These are phyloP conservation scores for Phalacrocorax carbo DNA, from an alignment of 2,113 vertebrate species.

Conservation along the genomic window DNA sequence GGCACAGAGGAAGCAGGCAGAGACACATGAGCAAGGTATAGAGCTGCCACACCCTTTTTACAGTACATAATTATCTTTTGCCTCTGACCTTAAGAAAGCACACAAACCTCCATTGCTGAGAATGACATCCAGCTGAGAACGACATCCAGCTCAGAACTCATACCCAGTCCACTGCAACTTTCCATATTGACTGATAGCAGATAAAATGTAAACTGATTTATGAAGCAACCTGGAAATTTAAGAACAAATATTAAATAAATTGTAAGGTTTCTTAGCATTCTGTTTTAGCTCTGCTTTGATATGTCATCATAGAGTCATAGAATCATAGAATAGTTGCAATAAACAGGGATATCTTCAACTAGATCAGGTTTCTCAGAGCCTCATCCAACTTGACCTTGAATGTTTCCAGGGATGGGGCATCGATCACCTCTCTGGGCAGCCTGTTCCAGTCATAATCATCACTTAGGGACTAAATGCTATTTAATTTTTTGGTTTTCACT, in stretches of 20 bases:
- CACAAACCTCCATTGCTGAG: neutral
- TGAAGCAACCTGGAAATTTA: neutral
- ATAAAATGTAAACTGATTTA: neutral
- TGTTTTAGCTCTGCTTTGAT: neutral
- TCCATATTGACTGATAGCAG: neutral
- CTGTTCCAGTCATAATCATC: neutral
- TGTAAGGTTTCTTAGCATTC: neutral
- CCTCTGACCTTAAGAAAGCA: neutral
- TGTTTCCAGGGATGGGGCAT: neutral
- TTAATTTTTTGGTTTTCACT: rapidly evolving
- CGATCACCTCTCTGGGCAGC: neutral
- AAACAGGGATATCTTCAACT: neutral
- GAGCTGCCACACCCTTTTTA: neutral
- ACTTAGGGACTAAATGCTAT: neutral
- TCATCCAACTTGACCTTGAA: neutral
- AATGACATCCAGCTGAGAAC: neutral
- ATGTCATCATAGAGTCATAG: neutral
- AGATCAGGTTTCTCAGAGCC: neutral
- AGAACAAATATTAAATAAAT: neutral
- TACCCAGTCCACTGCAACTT: neutral
- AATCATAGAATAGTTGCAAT: neutral
- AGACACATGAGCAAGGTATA: neutral
- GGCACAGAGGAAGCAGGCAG: neutral
- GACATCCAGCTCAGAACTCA: neutral
- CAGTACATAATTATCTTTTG: neutral